phyloP scores from a whole-genome alignment of 2,888 invertebrate genomes.

The Beris morrisii region DNA sequence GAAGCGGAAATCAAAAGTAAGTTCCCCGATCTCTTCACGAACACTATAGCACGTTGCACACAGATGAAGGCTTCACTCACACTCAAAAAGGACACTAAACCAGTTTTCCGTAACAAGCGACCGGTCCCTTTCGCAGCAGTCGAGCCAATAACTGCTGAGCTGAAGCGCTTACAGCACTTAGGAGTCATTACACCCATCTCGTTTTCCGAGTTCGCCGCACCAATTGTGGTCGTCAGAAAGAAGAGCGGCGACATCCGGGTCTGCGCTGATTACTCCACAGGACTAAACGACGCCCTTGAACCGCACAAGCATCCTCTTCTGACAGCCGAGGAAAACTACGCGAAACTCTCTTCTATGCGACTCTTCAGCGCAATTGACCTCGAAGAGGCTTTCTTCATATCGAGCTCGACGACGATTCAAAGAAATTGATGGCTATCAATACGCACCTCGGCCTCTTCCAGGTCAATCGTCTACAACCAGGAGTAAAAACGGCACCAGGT shows the following conservation, averaged over 20 bases:
- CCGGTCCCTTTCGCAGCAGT: too few relatives aligned
- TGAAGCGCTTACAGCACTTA: not conserved
- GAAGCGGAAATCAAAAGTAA: not conserved
- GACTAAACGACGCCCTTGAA: slow-evolving; percentile 1
- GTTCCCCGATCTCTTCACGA: not conserved
- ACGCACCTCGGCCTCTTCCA: slow-evolving; percentile 1
- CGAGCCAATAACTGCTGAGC: not conserved
- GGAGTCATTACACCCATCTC: slow-evolving; percentile 4
- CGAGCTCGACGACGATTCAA: not conserved
- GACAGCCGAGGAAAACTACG: slow-evolving; percentile 3
- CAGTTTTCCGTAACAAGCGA: too few relatives aligned
- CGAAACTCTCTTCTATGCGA: not conserved
- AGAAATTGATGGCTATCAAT: slow-evolving; percentile 1
- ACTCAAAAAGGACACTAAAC: too few relatives aligned
- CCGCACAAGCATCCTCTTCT: slow-evolving; percentile 10
- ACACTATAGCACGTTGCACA: not conserved
- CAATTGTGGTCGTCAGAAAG: not conserved
- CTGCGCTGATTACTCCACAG: slow-evolving; percentile 9
- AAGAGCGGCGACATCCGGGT: slow-evolving; percentile 3
- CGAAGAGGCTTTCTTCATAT: not conserved
- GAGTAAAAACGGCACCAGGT: slow-evolving; percentile 23
- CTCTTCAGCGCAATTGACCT: slow-evolving; percentile 5
- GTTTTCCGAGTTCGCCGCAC: not conserved
- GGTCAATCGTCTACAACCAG: slow-evolving; percentile 7
- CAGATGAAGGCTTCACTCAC: too few relatives aligned